Conservation (phyloP, 1,140 invertebrate species). For the Drosophila pectinifera region DNA sequence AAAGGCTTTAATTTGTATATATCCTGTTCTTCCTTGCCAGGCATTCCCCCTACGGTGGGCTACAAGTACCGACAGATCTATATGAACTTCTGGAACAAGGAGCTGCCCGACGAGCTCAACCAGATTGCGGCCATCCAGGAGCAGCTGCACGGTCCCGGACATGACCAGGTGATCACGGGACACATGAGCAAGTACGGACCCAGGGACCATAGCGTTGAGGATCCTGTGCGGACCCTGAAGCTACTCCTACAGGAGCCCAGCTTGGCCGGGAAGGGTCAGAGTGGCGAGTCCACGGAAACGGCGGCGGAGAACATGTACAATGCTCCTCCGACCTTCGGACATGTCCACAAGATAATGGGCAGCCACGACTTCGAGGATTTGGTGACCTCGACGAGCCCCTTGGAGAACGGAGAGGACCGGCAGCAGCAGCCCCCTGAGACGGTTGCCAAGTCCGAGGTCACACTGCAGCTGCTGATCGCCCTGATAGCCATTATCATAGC, state of each 20-base stretch:
- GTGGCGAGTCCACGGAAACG: slow-evolving; percentile 52
- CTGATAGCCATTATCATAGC: slow-evolving; percentile 92
- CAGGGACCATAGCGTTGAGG: slow-evolving; percentile 71
- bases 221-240: slow-evolving; percentile 79
- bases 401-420: slow-evolving; percentile 10
- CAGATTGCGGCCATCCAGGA: slow-evolving; percentile 83
- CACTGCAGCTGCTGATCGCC: slow-evolving; percentile 90
- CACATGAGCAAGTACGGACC: slow-evolving; percentile 81
- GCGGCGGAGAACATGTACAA: slow-evolving; percentile 83
- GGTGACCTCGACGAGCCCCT: slow-evolving; percentile 12
- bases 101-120: slow-evolving; percentile 88
- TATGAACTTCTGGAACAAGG: slow-evolving; percentile 91
- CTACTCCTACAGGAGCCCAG: slow-evolving; percentile 67
- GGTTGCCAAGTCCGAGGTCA: slow-evolving; percentile 85
- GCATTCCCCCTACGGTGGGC: slow-evolving; percentile 86
- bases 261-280: slow-evolving; percentile 14
- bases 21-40: not conserved
- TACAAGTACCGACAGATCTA: slow-evolving; percentile 88
- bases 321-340: slow-evolving; percentile 80
- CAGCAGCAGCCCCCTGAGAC: slow-evolving; percentile 33
- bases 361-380: slow-evolving; percentile 28
- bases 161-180: slow-evolving; percentile 80
- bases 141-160: slow-evolving; percentile 57
- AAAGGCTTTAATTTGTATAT: no score
- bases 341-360: slow-evolving; percentile 54